These are phyloP conservation scores for Neolamprologus sp. DNA, from an alignment of 2,113 vertebrate species.

Conservation along the genomic window DNA sequence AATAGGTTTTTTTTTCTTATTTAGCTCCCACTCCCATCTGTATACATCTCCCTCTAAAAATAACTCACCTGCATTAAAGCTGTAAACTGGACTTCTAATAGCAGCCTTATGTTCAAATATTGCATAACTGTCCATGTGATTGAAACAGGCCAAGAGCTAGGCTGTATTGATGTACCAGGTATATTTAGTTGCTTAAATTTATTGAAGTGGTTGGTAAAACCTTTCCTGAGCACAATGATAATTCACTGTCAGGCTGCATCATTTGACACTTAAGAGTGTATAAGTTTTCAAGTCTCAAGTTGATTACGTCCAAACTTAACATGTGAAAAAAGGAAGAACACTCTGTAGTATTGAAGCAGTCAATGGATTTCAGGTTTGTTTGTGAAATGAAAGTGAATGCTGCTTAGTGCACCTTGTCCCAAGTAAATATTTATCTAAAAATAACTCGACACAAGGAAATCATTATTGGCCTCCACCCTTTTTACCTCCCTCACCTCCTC, in stretches of 20 bases:
- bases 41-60: conserved; percentile 50
- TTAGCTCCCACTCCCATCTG: conserved; percentile 5
- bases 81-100: conserved; percentile 16
- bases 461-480: conserved; percentile 62
- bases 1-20: background rate
- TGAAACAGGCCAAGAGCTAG: background rate
- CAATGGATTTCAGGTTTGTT: conserved; percentile 55
- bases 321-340: background rate
- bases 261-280: background rate
- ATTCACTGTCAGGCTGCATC: background rate
- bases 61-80: conserved; percentile 24
- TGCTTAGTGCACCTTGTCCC: conserved; percentile 36
- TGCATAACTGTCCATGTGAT: background rate
- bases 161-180: background rate
- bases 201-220: background rate
- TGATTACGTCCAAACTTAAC: background rate
- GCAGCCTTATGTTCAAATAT: conserved; percentile 3
- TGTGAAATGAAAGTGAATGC: conserved; percentile 59
- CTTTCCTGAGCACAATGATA: background rate
- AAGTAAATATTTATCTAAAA: conserved; percentile 72
- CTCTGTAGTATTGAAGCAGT: conserved; percentile 21
- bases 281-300: background rate
- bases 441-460: conserved; percentile 60
- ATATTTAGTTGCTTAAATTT: background rate
- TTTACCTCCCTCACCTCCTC: conserved; percentile 46